Conservation (phyloP, 2,888 invertebrate species). For the Acleris emargana region DNA sequence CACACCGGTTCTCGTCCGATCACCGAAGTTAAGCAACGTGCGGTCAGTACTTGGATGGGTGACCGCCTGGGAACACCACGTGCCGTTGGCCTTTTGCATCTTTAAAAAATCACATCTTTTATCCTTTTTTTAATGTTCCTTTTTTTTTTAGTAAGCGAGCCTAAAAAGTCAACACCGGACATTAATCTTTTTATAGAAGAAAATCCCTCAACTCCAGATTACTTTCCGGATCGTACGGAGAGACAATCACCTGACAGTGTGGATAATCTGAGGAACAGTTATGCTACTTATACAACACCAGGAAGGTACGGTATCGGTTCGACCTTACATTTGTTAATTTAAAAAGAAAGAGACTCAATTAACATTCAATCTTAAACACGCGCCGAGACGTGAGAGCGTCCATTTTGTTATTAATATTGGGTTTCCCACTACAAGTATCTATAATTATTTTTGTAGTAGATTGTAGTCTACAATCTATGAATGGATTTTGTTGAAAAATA, state of each 20-base stretch:
- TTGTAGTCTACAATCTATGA: too few relatives aligned
- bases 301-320: slow-evolving; percentile 49
- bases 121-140: neutral
- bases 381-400: too few relatives aligned
- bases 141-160: slow-evolving; percentile 39
- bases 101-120: neutral
- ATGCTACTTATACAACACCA: slow-evolving; percentile 54
- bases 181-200: slow-evolving; percentile 47
- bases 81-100: slow-evolving; percentile 57
- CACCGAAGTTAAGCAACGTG: slow-evolving; percentile 43
- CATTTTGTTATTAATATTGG: too few relatives aligned
- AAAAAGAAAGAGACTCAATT: too few relatives aligned
- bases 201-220: slow-evolving; percentile 42
- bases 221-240: slow-evolving; percentile 40
- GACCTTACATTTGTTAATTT: too few relatives aligned
- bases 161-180: slow-evolving; percentile 42
- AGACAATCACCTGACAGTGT: slow-evolving; percentile 51
- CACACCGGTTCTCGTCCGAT: slow-evolving; percentile 59
- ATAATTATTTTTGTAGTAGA: too few relatives aligned
- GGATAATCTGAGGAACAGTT: slow-evolving; percentile 53
- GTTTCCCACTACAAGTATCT: too few relatives aligned
- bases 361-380: too few relatives aligned
- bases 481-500: too few relatives aligned
- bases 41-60: slow-evolving; percentile 48
- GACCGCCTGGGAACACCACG: slow-evolving; percentile 57